Base-by-base conservation (phyloP, 2,797 vertebrate genomes). In the Pipistrellus kuhlii region DNA sequence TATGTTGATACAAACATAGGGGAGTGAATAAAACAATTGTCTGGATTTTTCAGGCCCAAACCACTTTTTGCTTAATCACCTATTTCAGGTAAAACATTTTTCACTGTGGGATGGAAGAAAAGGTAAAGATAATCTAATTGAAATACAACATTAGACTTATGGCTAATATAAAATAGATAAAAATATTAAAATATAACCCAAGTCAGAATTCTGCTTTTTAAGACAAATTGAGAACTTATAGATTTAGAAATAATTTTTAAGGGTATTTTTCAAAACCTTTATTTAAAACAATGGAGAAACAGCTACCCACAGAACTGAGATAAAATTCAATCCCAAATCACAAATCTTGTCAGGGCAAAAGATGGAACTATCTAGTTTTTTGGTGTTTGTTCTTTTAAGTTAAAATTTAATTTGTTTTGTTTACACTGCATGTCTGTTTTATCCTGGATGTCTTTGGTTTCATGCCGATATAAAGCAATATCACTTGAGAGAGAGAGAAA, bases 71-170 rank as follows among this genome's bases (percentile, higher is more conserved):
- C 44, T 91, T 88, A 82, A 78, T 95, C 87, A 44, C 13, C 12
- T 82, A 89, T 59, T 85, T 94, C 66, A 71, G 41, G 14, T 8
- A 95, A 93, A 96, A 88, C 5, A 89, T 23, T 80, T 94, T 90
- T 91, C 44, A 91, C 32, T 68, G 20, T 66, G 69, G 88, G 23
- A 62, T n/a, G 4, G 38, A 35, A 68, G 23, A 77, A 93, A 91
- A 94, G 46, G 5, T 72, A 80, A 94, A 83, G n/a, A 59, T 20
- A 93, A 90, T 55, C 8, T 72, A 90, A 90, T 5, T 59, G n/a
- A 92, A 94, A 64, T 18, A 92, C 44, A 66, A 20, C 48, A 85
- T 78, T 64, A 95, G 25, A 38, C 23, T 83, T 84, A 20, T 5
- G 7, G 27, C 25, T 90, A 76, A 82, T 69, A 68, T 55, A 51